Conservation (phyloP, 2,113 vertebrate species). For the Geococcyx californianus region DNA sequence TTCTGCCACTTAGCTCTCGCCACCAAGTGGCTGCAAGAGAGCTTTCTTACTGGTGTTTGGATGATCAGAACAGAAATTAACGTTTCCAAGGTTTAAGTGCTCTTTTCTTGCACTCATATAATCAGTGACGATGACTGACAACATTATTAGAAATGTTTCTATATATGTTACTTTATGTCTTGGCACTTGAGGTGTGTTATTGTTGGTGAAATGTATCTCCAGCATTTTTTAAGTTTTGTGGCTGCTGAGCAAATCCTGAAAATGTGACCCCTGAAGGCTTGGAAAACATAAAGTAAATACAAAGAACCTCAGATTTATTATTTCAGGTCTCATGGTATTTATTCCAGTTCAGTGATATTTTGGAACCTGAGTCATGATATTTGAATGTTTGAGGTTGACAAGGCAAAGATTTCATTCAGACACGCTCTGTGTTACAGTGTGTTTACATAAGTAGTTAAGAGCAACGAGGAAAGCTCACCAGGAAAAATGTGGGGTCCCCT, state of each 20-base stretch:
- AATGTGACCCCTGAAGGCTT: neutral
- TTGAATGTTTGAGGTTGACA: neutral
- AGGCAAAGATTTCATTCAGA: neutral
- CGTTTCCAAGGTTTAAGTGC: neutral
- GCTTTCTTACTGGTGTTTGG: neutral
- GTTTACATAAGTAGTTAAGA: neutral
- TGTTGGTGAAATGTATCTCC: neutral
- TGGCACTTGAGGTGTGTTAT: neutral
- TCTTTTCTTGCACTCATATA: neutral
- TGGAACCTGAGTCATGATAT: neutral
- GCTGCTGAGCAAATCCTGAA: neutral
- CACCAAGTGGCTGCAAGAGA: neutral
- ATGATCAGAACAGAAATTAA: neutral
- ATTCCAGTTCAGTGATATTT: neutral
- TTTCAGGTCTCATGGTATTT: neutral
- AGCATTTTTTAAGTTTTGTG: neutral
- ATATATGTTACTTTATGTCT: neutral
- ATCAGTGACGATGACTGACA: neutral
- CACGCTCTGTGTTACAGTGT: fast-evolving
- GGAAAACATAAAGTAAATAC: neutral
- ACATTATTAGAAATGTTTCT: neutral
- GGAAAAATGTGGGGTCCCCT: neutral
- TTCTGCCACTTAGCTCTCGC: neutral
- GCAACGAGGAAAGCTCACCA: neutral
- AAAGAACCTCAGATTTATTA: neutral